These are phyloP conservation scores for Eriosoma lanigerum DNA, from an alignment of 1,140 invertebrate genomes.

Conservation along the genomic window DNA sequence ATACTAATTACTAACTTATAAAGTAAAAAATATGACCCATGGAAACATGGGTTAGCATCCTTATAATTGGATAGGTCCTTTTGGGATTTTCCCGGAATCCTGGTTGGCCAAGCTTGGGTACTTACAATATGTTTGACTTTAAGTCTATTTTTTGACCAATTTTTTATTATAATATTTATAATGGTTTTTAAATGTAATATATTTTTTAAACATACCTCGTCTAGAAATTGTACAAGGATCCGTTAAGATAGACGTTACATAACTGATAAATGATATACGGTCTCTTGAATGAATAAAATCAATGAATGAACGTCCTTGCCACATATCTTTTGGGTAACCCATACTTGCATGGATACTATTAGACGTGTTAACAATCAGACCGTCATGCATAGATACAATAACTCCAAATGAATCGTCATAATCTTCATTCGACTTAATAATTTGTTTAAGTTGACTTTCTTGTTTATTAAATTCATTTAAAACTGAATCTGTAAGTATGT, in stretches of 20 bases:
- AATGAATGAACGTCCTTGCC: constrained; percentile 81
- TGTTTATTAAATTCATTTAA: constrained; percentile 38
- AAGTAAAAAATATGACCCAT: too few relatives aligned
- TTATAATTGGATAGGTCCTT: too few relatives aligned
- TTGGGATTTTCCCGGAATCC: too few relatives aligned
- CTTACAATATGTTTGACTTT: too few relatives aligned
- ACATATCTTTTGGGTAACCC: constrained; percentile 80
- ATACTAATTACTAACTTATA: too few relatives aligned
- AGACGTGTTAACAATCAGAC: constrained; percentile 76
- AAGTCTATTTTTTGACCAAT: too few relatives aligned
- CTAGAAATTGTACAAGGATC: constrained; percentile 29
- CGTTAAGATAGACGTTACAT: constrained; percentile 62
- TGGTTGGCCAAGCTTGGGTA: too few relatives aligned
- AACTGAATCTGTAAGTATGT: background rate
- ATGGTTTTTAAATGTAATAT: background rate
- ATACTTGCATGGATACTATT: constrained; percentile 69
- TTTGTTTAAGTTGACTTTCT: constrained; percentile 19
- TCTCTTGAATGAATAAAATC: constrained; percentile 83
- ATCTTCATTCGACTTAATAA: constrained; percentile 54
- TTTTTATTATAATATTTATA: background rate
- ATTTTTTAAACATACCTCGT: constrained; percentile 24
- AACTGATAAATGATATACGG: constrained; percentile 64
- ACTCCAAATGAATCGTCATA: constrained; percentile 67
- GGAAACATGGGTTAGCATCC: too few relatives aligned
- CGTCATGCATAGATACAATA: constrained; percentile 79